Evolutionary conservation across 2,797 vertebrate genomes (phyloP).

Genomic region (Sebastiscus tertius): DNA sequence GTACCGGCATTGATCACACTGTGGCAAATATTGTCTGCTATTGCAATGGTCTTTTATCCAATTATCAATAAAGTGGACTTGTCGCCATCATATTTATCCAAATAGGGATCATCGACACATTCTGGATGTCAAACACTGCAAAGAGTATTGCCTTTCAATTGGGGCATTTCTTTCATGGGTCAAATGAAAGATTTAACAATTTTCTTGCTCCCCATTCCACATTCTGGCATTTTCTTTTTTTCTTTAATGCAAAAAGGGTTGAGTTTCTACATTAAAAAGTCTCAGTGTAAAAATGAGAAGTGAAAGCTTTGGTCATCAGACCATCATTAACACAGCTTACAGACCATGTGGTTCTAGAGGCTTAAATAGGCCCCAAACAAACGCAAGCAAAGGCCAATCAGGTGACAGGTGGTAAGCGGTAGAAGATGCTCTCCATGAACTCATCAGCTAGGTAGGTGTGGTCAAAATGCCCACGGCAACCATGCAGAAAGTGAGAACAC

Average conservation of each 20-base stretch:
- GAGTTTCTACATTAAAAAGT: not conserved
- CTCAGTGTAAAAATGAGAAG: not conserved
- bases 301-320: not conserved
- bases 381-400: not conserved
- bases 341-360: not conserved
- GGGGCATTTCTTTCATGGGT: not conserved
- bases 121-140: not conserved
- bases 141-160: not conserved
- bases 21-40: not conserved
- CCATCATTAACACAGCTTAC: not conserved
- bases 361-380: not conserved
- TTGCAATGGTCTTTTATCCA: not conserved
- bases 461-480: not conserved
- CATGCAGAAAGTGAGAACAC: not conserved
- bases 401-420: not conserved
- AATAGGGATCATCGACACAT: not conserved
- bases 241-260: not conserved
- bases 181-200: not conserved
- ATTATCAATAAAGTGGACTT: constrained; percentile 7
- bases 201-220: not conserved
- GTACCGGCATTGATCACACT: not conserved
- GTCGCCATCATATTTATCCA: not conserved
- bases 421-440: constrained; percentile 6
- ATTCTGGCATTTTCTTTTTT: not conserved
- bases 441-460: not conserved